Percentiles rank a stretch among this genome's conserved stretches.
Conservation (phyloP, 2,888 invertebrate species). For the Chaitophorus viminalis region DNA sequence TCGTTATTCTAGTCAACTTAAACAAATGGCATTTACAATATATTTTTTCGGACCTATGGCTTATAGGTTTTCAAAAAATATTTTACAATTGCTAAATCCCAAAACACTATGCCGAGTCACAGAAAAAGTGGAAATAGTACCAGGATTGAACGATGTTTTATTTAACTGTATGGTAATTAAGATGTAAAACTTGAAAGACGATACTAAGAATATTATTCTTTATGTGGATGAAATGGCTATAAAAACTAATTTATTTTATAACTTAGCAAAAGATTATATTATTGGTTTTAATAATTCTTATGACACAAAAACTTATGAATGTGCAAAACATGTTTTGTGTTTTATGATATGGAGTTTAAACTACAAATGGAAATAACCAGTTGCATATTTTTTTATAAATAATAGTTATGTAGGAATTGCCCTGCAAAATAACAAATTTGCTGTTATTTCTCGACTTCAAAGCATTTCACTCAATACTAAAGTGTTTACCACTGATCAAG, state of each 20-base stretch:
- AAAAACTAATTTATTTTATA: conserved; percentile 39
- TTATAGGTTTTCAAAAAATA: conserved; percentile 36
- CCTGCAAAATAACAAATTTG: too few species aligned
- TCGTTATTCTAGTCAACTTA: conserved; percentile 27
- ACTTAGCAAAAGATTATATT: conserved; percentile 27
- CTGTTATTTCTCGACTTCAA: background rate
- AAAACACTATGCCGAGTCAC: conserved; percentile 24
- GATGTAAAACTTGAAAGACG: conserved; percentile 15
- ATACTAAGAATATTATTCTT: conserved; percentile 30
- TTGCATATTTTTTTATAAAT: conserved; percentile 12
- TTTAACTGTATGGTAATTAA: conserved; percentile 14
- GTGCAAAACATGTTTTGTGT: conserved; percentile 3
- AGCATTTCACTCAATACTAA: background rate
- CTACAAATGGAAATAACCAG: conserved; percentile 7
- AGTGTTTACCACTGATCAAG: conserved; percentile 7
- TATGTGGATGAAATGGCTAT: conserved; percentile 45
- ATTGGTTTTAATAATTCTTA: conserved; percentile 37
- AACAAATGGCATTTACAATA: conserved; percentile 21
- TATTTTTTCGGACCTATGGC: conserved; percentile 22
- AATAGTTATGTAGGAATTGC: background rate
- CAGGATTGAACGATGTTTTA: conserved; percentile 29
- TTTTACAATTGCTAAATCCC: conserved; percentile 23
- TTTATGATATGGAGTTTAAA: background rate
- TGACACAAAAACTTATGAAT: conserved; percentile 21
- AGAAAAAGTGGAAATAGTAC: conserved; percentile 47